Conservation (phyloP, 2,888 invertebrate species). For the Athalia cordata region DNA sequence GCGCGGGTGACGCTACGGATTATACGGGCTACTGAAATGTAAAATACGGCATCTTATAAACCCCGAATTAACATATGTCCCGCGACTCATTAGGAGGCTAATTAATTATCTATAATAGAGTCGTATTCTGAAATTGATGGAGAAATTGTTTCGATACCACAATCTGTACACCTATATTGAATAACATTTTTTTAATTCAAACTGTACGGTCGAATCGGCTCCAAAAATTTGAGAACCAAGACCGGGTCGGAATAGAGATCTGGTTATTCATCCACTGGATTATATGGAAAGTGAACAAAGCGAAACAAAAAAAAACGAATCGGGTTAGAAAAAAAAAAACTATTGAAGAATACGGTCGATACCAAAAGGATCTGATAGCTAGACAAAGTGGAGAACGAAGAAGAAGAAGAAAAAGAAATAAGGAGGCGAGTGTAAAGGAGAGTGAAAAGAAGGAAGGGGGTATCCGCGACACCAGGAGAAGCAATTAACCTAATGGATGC, state of each 20-base stretch:
- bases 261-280: too few relatives aligned
- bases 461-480: slow-evolving; percentile 62
- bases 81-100: slow-evolving; percentile 69
- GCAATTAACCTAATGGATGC: slow-evolving; percentile 74
- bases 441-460: too few relatives aligned
- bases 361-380: neutral
- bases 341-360: neutral
- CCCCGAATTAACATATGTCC: slow-evolving; percentile 70
- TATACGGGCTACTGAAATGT: slow-evolving; percentile 67
- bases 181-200: neutral
- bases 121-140: slow-evolving; percentile 36
- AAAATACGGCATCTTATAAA: slow-evolving; percentile 60
- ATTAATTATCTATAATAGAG: slow-evolving; percentile 66
- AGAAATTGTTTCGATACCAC: slow-evolving; percentile 12
- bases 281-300: neutral
- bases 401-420: slow-evolving; percentile 1
- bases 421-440: neutral
- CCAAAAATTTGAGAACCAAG: neutral
- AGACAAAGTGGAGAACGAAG: neutral
- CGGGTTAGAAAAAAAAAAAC: neutral
- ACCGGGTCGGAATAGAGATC: too few relatives aligned
- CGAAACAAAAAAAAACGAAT: neutral
- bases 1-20: neutral
- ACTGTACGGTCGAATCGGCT: neutral
- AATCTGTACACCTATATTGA: too few relatives aligned